Evolutionary conservation across 2,113 vertebrate genomes (phyloP).

Genomic region (Daubentonia madagascariensis): DNA sequence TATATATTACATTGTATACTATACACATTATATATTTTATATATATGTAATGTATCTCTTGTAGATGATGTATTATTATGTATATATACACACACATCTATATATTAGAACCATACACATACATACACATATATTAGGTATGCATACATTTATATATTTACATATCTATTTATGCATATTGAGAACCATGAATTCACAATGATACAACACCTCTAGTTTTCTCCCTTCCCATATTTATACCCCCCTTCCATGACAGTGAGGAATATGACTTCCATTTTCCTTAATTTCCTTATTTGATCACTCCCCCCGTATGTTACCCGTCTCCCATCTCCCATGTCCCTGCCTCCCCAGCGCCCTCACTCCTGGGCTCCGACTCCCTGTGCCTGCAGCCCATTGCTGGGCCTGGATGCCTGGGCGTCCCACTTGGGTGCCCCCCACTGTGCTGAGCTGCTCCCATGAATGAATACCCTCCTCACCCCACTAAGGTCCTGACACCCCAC

Average conservation of each 20-base stretch:
- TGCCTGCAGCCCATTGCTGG: neutral
- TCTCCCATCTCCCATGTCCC: neutral
- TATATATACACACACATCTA: neutral
- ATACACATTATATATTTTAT: neutral
- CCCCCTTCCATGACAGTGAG: neutral
- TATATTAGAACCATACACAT: neutral
- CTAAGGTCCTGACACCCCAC: neutral
- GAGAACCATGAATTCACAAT: neutral
- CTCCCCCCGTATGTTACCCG: neutral
- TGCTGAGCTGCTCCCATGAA: neutral
- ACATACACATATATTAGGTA: neutral
- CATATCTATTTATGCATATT: neutral
- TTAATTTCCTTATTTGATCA: neutral
- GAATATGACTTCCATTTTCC: neutral
- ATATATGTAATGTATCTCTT: neutral
- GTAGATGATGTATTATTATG: neutral
- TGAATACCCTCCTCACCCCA: neutral
- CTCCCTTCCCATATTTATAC: neutral
- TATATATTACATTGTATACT: neutral
- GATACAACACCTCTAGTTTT: neutral
- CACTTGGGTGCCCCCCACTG: neutral
- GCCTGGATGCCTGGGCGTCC: rapidly evolving
- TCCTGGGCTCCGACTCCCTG: neutral
- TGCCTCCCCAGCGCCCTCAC: neutral
- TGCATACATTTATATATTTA: neutral